A percentile compares a stretch with the other conserved stretches of the same genome.
Conservation (phyloP, 1,140 invertebrate species). For the Bilobella aurantiaca region DNA sequence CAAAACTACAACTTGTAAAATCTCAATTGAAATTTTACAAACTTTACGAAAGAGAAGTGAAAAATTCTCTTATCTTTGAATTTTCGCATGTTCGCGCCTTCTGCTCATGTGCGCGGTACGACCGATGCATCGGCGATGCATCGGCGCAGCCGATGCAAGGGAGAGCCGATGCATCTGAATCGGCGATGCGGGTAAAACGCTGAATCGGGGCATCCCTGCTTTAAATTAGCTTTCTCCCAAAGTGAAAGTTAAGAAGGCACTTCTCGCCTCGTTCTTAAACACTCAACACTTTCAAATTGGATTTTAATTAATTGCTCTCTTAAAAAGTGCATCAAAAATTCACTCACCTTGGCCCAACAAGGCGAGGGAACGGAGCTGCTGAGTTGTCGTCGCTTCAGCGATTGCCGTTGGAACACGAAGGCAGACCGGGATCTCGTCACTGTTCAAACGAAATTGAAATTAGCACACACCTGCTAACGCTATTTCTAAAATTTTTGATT, state of each 20-base stretch:
- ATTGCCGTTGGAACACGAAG: conserved; percentile 71
- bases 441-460: conserved; percentile 40
- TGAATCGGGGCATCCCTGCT: too few species aligned
- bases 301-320: background rate
- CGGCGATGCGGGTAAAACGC: too few species aligned
- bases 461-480: background rate
- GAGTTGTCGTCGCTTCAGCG: conserved; percentile 71
- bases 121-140: background rate
- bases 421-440: conserved; percentile 86
- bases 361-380: conserved; percentile 79
- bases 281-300: background rate
- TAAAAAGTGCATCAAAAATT: background rate
- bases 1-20: too few species aligned
- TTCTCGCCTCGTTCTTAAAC: background rate
- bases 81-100: too few species aligned
- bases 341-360: conserved; percentile 75
- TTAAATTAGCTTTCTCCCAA: background rate
- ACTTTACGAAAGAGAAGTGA: too few species aligned
- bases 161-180: too few species aligned
- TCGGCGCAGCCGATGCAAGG: too few species aligned
- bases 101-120: too few species aligned
- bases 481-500: background rate
- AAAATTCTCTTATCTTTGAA: background rate
- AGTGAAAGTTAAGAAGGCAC: background rate
- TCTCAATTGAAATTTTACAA: too few species aligned